Percentiles rank a stretch among this genome's conserved stretches.
Conservation (phyloP, 1,140 invertebrate genomes). For the Linepithema humile region DNA sequence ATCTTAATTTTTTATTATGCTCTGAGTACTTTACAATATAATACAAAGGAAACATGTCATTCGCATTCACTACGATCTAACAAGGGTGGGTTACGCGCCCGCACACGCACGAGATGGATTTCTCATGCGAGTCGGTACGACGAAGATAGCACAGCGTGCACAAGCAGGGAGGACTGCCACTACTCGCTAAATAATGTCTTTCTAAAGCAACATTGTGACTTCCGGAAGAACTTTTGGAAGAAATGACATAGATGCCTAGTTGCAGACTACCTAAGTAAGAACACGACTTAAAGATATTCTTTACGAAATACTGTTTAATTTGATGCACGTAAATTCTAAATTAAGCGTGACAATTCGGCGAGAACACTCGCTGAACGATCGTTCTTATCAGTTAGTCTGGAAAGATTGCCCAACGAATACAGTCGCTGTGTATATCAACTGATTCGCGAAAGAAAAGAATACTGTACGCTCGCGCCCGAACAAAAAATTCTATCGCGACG, state of each 20-base stretch:
- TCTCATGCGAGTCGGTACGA: conserved; percentile 56
- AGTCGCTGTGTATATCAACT: not conserved
- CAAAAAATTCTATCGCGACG: not conserved
- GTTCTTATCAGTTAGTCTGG: not conserved
- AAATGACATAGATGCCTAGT: not conserved
- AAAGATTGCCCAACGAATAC: not conserved
- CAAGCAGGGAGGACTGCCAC: conserved; percentile 62
- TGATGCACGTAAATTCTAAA: conserved; percentile 36
- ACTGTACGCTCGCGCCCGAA: not conserved
- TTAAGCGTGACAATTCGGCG: conserved; percentile 8
- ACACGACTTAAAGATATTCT: conserved; percentile 31
- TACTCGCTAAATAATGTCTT: conserved; percentile 63
- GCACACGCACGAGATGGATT: conserved; percentile 27
- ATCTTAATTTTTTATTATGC: conserved; percentile 77
- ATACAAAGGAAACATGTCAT: conserved; percentile 74
- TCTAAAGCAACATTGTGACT: conserved; percentile 58
- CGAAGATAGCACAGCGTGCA: conserved; percentile 54
- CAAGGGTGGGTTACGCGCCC: conserved; percentile 32
- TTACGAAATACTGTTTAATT: conserved; percentile 53
- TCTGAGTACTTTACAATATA: conserved; percentile 77
- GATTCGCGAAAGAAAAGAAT: conserved; percentile 17
- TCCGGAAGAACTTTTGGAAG: not conserved
- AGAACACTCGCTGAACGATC: not conserved
- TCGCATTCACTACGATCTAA: conserved; percentile 41
- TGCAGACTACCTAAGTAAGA: conserved; percentile 36